Evolutionary conservation across 2,113 vertebrate species (phyloP).

Genomic region (Uria aalge): DNA sequence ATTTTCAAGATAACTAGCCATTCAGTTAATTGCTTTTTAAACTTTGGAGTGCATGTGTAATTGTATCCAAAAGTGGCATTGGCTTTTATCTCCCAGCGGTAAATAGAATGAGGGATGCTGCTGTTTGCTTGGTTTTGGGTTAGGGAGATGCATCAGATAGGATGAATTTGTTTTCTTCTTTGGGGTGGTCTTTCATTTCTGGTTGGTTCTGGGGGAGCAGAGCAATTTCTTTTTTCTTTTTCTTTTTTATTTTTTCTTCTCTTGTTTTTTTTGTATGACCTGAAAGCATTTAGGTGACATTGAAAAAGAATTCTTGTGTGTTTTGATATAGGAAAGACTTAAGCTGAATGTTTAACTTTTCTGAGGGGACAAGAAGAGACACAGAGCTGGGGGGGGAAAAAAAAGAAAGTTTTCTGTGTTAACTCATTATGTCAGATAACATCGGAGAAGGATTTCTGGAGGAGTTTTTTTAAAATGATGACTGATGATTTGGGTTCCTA

Average conservation of each 20-base stretch:
- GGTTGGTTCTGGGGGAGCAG: slow-evolving; percentile 38
- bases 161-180: slow-evolving; percentile 39
- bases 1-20: background rate
- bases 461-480: slow-evolving; percentile 10
- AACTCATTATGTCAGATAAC: slow-evolving; percentile 13
- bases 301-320: background rate
- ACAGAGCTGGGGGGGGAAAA: background rate
- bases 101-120: background rate
- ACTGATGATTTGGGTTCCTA: slow-evolving; percentile 22
- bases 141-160: slow-evolving; percentile 26
- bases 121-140: slow-evolving; percentile 32
- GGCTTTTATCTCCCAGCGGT: slow-evolving; percentile 16
- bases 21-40: slow-evolving; percentile 18
- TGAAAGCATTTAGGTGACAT: slow-evolving; percentile 16
- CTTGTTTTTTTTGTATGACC: background rate
- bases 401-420: background rate
- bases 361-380: background rate
- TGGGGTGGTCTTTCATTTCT: slow-evolving; percentile 60
- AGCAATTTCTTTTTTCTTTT: background rate
- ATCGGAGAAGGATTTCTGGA: background rate
- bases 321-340: background rate
- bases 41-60: background rate
- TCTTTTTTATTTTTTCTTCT: background rate
- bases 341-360: background rate
- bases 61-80: background rate